Conservation (phyloP, 2,113 vertebrate species). For the Grammomys dolichurus region DNA sequence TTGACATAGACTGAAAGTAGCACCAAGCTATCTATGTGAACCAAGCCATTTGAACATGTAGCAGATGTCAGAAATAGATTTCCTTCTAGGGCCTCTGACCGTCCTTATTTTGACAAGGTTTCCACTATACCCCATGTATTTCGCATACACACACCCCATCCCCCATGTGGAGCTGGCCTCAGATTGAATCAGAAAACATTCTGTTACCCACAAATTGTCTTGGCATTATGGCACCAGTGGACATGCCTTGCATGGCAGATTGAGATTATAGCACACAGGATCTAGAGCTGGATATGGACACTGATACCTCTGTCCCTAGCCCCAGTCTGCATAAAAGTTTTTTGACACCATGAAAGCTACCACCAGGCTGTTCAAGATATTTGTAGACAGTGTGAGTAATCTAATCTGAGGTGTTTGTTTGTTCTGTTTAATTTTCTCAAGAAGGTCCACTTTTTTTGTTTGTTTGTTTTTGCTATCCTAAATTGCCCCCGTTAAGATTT, state of each 20-base stretch:
- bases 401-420: neutral
- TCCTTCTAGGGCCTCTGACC: neutral
- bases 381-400: neutral
- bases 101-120: neutral
- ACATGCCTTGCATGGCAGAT: neutral
- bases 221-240: neutral
- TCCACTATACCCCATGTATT: neutral
- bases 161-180: neutral
- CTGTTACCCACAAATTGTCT: neutral
- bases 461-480: neutral
- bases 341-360: neutral
- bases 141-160: neutral
- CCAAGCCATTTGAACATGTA: neutral
- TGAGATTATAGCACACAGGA: neutral
- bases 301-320: too few species aligned
- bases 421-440: neutral
- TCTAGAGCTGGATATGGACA: neutral
- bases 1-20: neutral
- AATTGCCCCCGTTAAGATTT: neutral
- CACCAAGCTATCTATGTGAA: neutral
- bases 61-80: neutral
- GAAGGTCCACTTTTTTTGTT: neutral
- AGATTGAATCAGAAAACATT: neutral
- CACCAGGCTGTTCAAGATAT: neutral
- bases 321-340: neutral